These are phyloP conservation scores for Patagioenas fasciata DNA, from an alignment of 2,113 vertebrate genomes.

Conservation along the genomic window DNA sequence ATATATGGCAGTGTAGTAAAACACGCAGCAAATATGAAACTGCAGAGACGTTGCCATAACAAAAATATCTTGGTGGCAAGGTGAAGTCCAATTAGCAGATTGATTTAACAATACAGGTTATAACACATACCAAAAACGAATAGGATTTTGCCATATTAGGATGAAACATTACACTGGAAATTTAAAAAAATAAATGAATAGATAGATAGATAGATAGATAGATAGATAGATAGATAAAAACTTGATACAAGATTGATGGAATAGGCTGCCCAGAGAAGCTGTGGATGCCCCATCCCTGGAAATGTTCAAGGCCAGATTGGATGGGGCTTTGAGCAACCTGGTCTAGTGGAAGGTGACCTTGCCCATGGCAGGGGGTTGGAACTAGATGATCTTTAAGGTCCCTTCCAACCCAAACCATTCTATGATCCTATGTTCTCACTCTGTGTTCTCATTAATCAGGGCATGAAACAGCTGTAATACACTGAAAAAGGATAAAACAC, in stretches of 20 bases:
- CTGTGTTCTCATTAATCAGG: constrained; percentile 7
- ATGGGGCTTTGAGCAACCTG: no score
- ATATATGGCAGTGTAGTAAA: not conserved
- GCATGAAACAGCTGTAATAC: not conserved
- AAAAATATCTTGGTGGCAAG: not conserved
- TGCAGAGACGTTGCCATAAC: not conserved
- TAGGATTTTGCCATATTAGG: not conserved
- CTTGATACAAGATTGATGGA: not conserved
- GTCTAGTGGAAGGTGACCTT: no score
- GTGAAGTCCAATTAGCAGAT: not conserved
- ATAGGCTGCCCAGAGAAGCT: no score
- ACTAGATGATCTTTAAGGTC: no score
- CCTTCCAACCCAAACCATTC: no score
- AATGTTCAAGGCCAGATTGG: no score
- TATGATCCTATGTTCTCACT: not conserved
- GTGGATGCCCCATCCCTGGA: no score
- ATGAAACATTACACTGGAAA: not conserved
- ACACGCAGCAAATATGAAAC: not conserved
- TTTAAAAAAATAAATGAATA: no score
- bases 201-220: no score
- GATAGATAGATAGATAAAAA: no score
- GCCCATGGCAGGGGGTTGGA: no score
- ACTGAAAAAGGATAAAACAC: not conserved
- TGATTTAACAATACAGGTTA: not conserved
- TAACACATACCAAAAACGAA: not conserved